phyloP scores from a whole-genome alignment of 2,888 invertebrate species.

The Erannis defoliaria region DNA sequence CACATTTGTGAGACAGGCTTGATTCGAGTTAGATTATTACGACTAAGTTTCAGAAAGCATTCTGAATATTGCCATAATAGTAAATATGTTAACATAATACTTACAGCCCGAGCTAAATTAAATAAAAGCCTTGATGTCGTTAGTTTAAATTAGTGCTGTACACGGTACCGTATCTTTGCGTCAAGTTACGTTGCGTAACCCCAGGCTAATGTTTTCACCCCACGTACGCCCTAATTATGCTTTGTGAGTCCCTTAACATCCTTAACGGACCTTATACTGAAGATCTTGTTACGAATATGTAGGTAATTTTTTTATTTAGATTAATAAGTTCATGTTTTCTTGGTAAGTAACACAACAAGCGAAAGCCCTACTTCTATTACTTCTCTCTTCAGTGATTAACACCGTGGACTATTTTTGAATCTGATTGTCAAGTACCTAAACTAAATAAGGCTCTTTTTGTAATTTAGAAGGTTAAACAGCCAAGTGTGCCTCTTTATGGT shows the following conservation, averaged over 20 bases:
- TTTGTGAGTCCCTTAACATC: constrained; percentile 30
- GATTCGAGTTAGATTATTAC: neutral
- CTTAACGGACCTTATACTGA: constrained; percentile 20
- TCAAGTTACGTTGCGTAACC: constrained; percentile 23
- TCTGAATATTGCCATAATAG: neutral
- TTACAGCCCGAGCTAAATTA: constrained; percentile 17
- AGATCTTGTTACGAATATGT: constrained; percentile 18
- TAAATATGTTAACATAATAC: constrained; percentile 13
- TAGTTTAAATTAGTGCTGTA: constrained; percentile 27
- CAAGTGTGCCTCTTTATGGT: too few relatives aligned
- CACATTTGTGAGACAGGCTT: neutral
- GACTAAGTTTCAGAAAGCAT: neutral
- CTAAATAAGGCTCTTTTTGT: too few relatives aligned
- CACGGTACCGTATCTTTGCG: constrained; percentile 13
- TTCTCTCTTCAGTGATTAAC: too few relatives aligned
- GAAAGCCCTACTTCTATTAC: too few relatives aligned
- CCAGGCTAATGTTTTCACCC: constrained; percentile 27
- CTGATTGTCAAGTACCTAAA: too few relatives aligned
- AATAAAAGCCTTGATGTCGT: constrained; percentile 28
- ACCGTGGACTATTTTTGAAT: too few relatives aligned
- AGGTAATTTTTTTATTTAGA: constrained; percentile 7
- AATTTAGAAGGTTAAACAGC: too few relatives aligned
- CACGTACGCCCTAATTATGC: constrained; percentile 34
- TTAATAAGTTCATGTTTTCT: neutral
- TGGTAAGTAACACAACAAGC: too few relatives aligned